Conservation (phyloP, 2,797 vertebrate species). For the Philypnodon macrostomus region DNA sequence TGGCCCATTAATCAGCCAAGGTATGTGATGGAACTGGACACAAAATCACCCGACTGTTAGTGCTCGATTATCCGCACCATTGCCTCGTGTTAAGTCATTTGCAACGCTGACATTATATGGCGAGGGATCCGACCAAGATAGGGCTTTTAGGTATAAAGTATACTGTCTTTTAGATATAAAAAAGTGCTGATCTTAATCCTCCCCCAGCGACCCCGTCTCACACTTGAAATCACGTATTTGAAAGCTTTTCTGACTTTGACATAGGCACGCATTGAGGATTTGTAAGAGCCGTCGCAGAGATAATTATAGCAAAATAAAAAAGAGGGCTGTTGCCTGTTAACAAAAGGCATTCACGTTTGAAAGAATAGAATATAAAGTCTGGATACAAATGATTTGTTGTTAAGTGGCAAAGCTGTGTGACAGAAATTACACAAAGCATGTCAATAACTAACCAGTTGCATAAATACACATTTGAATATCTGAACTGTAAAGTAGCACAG, state of each 20-base stretch:
- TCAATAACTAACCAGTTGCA: not conserved
- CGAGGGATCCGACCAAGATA: not conserved
- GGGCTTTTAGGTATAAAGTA: not conserved
- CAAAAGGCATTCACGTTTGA: not conserved
- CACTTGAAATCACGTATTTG: not conserved
- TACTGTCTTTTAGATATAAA: conserved; percentile 4
- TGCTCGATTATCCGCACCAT: conserved; percentile 23
- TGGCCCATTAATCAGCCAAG: conserved; percentile 20
- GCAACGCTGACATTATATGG: conserved; percentile 14
- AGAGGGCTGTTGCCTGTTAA: not conserved
- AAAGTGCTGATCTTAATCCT: conserved; percentile 6
- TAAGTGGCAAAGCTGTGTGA: not conserved
- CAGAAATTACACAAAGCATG: not conserved
- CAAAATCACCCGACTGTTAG: conserved; percentile 15
- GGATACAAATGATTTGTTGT: not conserved
- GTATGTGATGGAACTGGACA: conserved; percentile 35
- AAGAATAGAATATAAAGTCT: not conserved
- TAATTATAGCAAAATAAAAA: conserved; percentile 3
- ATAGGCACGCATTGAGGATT: not conserved
- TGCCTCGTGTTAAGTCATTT: conserved; percentile 20
- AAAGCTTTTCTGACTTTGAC: not conserved
- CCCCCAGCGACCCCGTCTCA: not conserved
- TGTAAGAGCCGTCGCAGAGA: not conserved
- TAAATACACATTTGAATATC: not conserved
- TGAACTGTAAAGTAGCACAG: not conserved